A percentile compares a stretch with the other conserved stretches of the same genome.
Conservation (phyloP, 2,888 invertebrate genomes). For the Agrypnus murinus region DNA sequence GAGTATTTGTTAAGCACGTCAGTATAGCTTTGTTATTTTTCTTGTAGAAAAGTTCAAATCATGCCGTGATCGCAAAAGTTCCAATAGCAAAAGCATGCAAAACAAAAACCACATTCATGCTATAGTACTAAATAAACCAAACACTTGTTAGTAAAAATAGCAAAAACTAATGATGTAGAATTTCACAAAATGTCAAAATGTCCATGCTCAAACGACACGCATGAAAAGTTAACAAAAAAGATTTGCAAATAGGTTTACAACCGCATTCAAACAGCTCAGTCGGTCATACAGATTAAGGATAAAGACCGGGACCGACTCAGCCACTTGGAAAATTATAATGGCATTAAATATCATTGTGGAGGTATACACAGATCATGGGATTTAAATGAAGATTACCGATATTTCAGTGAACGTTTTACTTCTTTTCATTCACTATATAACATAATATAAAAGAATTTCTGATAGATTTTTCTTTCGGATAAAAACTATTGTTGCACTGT, state of each 20-base stretch:
- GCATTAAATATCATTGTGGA: slow-evolving; percentile 61
- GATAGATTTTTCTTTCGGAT: neutral
- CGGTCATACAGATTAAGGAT: slow-evolving; percentile 60
- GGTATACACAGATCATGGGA: slow-evolving; percentile 43
- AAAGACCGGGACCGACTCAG: slow-evolving; percentile 56
- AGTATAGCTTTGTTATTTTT: too few relatives aligned
- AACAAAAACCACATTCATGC: too few relatives aligned
- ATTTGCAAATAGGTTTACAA: slow-evolving; percentile 56
- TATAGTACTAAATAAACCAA: slow-evolving; percentile 2
- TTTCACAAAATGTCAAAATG: slow-evolving; percentile 61
- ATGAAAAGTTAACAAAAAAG: slow-evolving; percentile 57
- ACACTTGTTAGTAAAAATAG: slow-evolving; percentile 33
- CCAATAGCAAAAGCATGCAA: too few relatives aligned
- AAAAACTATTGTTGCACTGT: slow-evolving; percentile 9
- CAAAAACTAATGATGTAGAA: slow-evolving; percentile 60
- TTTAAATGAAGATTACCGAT: slow-evolving; percentile 46
- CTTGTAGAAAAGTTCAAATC: too few relatives aligned
- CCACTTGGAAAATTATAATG: slow-evolving; percentile 67
- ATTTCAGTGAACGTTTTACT: slow-evolving; percentile 34
- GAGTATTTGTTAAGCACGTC: too few relatives aligned
- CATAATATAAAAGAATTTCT: neutral
- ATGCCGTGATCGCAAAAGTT: too few relatives aligned
- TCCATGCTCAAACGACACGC: slow-evolving; percentile 55
- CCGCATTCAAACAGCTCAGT: slow-evolving; percentile 54
- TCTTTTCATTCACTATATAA: slow-evolving; percentile 2